phyloP scores from a whole-genome alignment of 2,113 vertebrate genomes.

The Neolamprologus hecqui region DNA sequence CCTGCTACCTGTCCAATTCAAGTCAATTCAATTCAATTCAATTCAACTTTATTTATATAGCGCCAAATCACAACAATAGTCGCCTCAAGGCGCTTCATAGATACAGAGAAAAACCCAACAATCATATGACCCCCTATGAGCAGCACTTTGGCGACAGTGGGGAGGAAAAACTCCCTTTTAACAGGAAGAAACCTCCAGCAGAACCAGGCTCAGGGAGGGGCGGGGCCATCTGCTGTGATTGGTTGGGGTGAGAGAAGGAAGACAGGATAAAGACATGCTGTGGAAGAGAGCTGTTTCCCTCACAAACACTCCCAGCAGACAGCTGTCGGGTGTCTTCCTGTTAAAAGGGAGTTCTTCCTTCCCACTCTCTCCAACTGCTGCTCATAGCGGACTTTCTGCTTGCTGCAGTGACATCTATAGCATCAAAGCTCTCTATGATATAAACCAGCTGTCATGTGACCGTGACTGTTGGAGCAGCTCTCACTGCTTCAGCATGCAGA shows the following conservation, averaged over 20 bases:
- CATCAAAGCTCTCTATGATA: background rate
- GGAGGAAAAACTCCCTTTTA: too few species aligned
- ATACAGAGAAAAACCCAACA: fast-evolving
- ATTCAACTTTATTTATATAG: fast-evolving
- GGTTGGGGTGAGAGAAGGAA: too few species aligned
- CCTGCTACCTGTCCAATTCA: background rate
- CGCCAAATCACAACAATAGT: too few species aligned
- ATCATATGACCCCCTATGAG: too few species aligned
- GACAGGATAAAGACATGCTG: too few species aligned
- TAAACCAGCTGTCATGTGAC: background rate
- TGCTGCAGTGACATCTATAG: background rate
- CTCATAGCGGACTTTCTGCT: background rate
- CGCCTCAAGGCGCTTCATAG: too few species aligned
- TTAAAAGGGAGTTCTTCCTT: background rate
- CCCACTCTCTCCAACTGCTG: background rate
- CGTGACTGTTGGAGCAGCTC: background rate
- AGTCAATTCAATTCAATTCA: too few species aligned
- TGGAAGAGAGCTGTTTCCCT: background rate
- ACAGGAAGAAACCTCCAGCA: too few species aligned
- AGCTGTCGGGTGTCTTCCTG: background rate
- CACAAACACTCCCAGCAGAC: background rate
- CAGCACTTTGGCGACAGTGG: too few species aligned
- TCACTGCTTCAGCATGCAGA: background rate
- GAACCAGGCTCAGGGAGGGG: too few species aligned
- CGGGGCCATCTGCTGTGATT: too few species aligned